A percentile compares a stretch with the other conserved stretches of the same genome.
Conservation (phyloP, 2,797 vertebrate species). For the Eulemur albifrons region DNA sequence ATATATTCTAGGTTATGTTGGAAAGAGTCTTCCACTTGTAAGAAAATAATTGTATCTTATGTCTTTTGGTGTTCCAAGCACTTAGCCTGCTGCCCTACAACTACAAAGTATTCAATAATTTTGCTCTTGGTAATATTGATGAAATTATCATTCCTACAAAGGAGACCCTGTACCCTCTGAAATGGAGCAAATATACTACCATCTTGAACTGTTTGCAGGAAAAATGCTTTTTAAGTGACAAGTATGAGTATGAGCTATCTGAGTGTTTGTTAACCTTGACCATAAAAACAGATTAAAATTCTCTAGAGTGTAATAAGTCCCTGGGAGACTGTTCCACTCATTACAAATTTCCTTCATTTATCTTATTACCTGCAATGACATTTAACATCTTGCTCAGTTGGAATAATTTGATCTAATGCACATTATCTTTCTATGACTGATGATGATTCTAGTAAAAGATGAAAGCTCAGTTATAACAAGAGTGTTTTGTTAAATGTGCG, state of each 20-base stretch:
- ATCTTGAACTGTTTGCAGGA: background rate
- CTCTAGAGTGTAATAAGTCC: slow-evolving; percentile 30
- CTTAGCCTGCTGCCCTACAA: background rate
- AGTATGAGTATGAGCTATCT: background rate
- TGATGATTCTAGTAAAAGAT: slow-evolving; percentile 18
- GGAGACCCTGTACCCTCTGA: background rate
- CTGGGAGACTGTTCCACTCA: slow-evolving; percentile 33
- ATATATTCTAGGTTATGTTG: background rate
- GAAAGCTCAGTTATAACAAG: slow-evolving; percentile 24
- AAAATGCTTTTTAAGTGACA: slow-evolving; percentile 30
- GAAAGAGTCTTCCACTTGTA: background rate
- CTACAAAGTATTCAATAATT: background rate
- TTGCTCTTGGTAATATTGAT: background rate
- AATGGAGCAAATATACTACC: background rate
- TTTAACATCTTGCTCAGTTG: slow-evolving; percentile 63
- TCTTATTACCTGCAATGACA: slow-evolving; percentile 62
- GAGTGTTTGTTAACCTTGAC: slow-evolving; percentile 57
- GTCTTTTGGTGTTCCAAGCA: background rate
- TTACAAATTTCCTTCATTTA: slow-evolving; percentile 63
- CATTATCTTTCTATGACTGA: slow-evolving; percentile 50
- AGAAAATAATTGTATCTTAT: background rate
- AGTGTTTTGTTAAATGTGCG: slow-evolving; percentile 1
- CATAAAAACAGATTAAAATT: slow-evolving; percentile 45
- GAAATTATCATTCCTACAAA: slow-evolving; percentile 20
- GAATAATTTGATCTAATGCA: slow-evolving; percentile 52